Base-by-base conservation (phyloP, 2,888 invertebrate species). In the Mesochorus sp. region DNA sequence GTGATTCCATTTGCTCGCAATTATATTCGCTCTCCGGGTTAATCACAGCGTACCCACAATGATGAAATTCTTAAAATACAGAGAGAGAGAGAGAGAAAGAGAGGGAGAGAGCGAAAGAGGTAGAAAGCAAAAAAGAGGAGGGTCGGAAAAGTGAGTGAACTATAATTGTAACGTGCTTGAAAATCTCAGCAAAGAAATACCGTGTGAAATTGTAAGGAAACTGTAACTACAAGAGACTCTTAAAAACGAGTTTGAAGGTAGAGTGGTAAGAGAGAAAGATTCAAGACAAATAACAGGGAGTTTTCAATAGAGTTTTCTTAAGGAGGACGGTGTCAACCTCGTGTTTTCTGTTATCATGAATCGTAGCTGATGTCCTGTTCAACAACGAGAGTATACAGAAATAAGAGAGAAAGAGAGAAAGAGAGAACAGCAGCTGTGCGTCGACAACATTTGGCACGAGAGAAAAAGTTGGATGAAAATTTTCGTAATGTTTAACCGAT, bases 401-500 rank as follows among this genome's bases (percentile, higher is more conserved):
- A 49, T 21, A 19, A 31, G 42, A 53, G 28, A 21, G 10, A 21
- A 24, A 42, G 42, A 17, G 26, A 24, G 42, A 12, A 24, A 42
- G 21, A 26, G 14, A 39, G 61, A 42, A 61, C n/a, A n/a, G n/a
- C n/a, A 61, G 28, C 26, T 42, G 26, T 17, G 42, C 4, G 42
- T 3, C 3, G 42, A 5, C 61, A 37, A 10, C 26, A 14, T n/a
- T n/a, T n/a, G n/a, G n/a, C n/a, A n/a, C n/a, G n/a, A n/a, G 10
- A 34, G 47, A 19, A 21, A 44, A 57, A 57, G 19, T 47, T 55
- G 57, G 39, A 17, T 47, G 68, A 39, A 76, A 64, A 76, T 70
- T 72, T 51, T 59, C 28, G 66, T 34, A 79, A 61, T 79, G 76
- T 76, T 80, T 71, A 66, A 61, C 72, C 72, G 10, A n/a, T n/a